These are phyloP conservation scores for Nibea albiflora DNA, from an alignment of 2,113 vertebrate species.

Conservation along the genomic window DNA sequence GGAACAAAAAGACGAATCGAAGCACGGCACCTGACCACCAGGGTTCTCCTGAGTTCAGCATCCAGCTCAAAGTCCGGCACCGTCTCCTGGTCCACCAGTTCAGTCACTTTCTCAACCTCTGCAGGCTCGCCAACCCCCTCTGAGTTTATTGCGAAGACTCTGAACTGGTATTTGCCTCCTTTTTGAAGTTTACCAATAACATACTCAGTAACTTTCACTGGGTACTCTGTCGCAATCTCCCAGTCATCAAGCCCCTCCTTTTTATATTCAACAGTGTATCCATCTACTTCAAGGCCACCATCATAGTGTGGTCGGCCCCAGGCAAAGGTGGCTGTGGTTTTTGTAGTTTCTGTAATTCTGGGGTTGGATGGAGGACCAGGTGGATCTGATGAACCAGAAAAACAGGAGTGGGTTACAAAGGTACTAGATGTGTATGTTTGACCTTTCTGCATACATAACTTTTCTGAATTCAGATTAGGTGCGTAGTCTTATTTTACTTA, in stretches of 20 bases:
- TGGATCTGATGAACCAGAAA: slow-evolving; percentile 86
- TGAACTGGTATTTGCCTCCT: slow-evolving; percentile 94
- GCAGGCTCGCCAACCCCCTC: slow-evolving; percentile 94
- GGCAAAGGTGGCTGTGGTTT: slow-evolving; percentile 92
- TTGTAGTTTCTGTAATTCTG: slow-evolving; percentile 94
- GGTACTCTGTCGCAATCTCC: slow-evolving; percentile 91
- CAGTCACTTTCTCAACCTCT: slow-evolving; percentile 88
- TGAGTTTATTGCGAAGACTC: slow-evolving; percentile 94
- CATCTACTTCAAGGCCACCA: slow-evolving; percentile 94
- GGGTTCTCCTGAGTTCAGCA: slow-evolving; percentile 95
- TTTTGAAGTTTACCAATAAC: slow-evolving; percentile 93
- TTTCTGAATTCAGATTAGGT: background rate
- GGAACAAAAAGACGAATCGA: slow-evolving; percentile 96
- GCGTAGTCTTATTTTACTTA: slow-evolving; percentile 81
- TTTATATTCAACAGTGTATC: slow-evolving; percentile 96
- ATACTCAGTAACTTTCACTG: slow-evolving; percentile 91
- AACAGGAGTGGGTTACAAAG: background rate
- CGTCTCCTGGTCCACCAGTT: slow-evolving; percentile 92
- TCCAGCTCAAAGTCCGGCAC: slow-evolving; percentile 97
- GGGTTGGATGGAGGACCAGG: slow-evolving; percentile 97
- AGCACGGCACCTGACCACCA: slow-evolving; percentile 93
- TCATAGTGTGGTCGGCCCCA: slow-evolving; percentile 97
- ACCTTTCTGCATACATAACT: background rate
- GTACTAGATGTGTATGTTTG: slow-evolving; percentile 25
- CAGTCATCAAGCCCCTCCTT: slow-evolving; percentile 95